These are phyloP conservation scores for Sebastes nivosus DNA, from an alignment of 2,797 vertebrate species.

Conservation along the genomic window DNA sequence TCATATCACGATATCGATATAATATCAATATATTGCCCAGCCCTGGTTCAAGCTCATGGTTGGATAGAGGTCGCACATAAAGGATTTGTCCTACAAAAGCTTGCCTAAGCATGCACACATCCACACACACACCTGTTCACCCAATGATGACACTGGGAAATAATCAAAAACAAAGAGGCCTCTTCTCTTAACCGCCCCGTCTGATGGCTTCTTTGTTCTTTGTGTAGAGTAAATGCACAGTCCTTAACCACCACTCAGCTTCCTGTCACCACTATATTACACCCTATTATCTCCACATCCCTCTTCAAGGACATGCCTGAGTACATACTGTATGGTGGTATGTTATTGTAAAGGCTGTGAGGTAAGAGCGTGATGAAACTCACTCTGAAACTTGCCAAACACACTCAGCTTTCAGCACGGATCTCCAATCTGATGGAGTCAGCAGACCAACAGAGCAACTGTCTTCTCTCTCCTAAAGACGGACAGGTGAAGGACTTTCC, in stretches of 20 bases:
- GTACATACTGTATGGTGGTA: slow-evolving; percentile 1
- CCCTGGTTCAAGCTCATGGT: background rate
- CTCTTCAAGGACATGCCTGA: slow-evolving; percentile 42
- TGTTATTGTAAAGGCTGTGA: slow-evolving; percentile 39
- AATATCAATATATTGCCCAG: too few species aligned
- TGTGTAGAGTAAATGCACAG: slow-evolving; percentile 16
- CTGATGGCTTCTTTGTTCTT: slow-evolving; percentile 35
- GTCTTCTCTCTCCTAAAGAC: background rate
- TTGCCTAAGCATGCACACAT: background rate
- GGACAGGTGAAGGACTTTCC: slow-evolving; percentile 17
- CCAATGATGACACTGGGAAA: slow-evolving; percentile 1
- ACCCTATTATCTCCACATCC: slow-evolving; percentile 18
- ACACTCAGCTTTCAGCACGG: slow-evolving; percentile 11
- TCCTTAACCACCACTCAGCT: slow-evolving; percentile 27
- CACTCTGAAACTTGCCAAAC: background rate
- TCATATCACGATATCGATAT: background rate
- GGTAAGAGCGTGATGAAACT: slow-evolving; percentile 34
- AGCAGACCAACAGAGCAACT: background rate
- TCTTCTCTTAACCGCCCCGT: background rate
- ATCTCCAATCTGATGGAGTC: background rate
- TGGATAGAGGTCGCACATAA: background rate
- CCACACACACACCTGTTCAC: slow-evolving; percentile 10
- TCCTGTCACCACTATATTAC: slow-evolving; percentile 35
- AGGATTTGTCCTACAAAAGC: background rate
- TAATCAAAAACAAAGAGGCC: slow-evolving; percentile 29